These are phyloP conservation scores for Plutella xylostella DNA, from an alignment of 2,888 invertebrate species.

Conservation along the genomic window DNA sequence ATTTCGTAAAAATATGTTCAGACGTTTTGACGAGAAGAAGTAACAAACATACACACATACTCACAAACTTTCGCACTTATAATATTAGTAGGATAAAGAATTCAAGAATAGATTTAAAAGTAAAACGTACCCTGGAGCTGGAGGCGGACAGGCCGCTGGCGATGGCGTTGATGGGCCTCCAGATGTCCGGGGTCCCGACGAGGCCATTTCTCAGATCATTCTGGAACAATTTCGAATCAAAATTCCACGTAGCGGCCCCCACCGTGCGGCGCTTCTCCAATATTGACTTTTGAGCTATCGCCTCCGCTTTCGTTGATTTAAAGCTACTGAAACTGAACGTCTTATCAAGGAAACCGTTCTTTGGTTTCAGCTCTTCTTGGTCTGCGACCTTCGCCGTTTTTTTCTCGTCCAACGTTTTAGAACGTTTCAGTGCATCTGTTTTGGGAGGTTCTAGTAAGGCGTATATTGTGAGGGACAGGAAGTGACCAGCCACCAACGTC, in stretches of 20 bases:
- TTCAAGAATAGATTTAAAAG: no score
- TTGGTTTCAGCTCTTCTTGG: conserved; percentile 58
- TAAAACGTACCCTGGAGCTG: conserved; percentile 64
- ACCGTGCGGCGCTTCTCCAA: conserved; percentile 74
- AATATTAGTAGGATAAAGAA: no score
- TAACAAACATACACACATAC: no score
- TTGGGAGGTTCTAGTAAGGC: conserved; percentile 73
- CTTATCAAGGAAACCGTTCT: conserved; percentile 60
- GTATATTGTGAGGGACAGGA: conserved; percentile 76
- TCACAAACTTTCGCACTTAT: no score
- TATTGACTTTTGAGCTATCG: conserved; percentile 53
- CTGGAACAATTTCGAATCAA: conserved; percentile 73
- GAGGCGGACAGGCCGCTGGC: conserved; percentile 70
- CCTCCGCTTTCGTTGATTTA: conserved; percentile 54
- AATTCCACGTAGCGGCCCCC: conserved; percentile 76
- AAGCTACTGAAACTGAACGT: conserved; percentile 58
- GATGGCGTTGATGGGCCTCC: conserved; percentile 76
- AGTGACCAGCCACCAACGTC: conserved; percentile 73
- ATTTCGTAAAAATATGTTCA: no score
- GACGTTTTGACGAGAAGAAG: no score
- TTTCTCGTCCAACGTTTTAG: conserved; percentile 42
- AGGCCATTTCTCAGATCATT: conserved; percentile 70
- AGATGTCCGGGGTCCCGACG: conserved; percentile 76
- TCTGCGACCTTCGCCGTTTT: conserved; percentile 45
- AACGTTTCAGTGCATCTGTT: conserved; percentile 42